These are phyloP conservation scores for Lasioglossum pauxillum DNA, from an alignment of 2,888 invertebrate genomes.

Conservation along the genomic window DNA sequence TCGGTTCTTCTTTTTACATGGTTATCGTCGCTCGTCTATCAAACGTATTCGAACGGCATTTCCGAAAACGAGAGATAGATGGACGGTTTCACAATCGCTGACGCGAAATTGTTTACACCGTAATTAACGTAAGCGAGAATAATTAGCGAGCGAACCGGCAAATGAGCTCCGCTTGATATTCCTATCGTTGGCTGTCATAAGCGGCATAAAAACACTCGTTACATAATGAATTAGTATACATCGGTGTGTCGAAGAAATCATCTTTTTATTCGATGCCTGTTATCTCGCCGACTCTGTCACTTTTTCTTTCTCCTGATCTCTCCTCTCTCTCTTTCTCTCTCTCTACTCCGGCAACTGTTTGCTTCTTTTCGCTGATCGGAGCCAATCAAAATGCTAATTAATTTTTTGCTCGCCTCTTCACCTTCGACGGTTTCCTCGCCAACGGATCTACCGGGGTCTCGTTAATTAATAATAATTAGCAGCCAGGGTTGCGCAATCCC, in stretches of 20 bases:
- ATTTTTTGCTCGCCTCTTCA: conserved; percentile 22
- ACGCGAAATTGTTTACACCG: conserved; percentile 39
- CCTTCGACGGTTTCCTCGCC: conserved; percentile 23
- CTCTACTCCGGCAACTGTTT: neutral
- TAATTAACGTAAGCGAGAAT: conserved; percentile 54
- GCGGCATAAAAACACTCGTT: conserved; percentile 45
- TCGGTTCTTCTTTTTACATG: neutral
- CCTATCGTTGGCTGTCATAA: conserved; percentile 44
- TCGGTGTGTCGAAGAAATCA: conserved; percentile 1
- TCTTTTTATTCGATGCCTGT: neutral
- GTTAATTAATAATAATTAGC: conserved; percentile 53
- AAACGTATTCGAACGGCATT: conserved; percentile 14
- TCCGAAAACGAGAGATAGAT: neutral
- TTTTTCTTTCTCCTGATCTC: neutral
- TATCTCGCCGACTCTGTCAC: neutral
- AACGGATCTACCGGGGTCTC: neutral
- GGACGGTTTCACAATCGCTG: conserved; percentile 24
- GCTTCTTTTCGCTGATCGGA: conserved; percentile 8
- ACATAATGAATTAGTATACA: conserved; percentile 46
- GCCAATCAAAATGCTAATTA: conserved; percentile 52
- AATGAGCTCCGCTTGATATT: conserved; percentile 50
- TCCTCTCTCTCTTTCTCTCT: neutral
- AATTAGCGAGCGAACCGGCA: conserved; percentile 46
- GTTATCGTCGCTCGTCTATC: neutral
- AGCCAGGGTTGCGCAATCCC: conserved; percentile 9